phyloP scores from a whole-genome alignment of 1,140 invertebrate species.

The Elysia chlorotica region DNA sequence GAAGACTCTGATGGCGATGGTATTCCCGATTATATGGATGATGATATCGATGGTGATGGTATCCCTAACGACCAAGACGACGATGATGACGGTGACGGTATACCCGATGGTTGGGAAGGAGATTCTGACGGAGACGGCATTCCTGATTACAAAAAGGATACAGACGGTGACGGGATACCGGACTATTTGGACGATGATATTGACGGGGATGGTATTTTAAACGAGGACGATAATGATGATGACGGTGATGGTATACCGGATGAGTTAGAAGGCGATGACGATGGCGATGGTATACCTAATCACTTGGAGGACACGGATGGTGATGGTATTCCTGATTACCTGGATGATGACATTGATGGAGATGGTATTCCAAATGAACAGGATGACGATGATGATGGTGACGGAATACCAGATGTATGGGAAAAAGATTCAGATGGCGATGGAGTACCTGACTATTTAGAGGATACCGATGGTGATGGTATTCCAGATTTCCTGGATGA shows the following conservation, averaged over 20 bases:
- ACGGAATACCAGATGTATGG: conserved; percentile 47
- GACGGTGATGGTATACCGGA: conserved; percentile 48
- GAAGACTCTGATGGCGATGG: conserved; percentile 47
- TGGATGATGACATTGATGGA: conserved; percentile 39
- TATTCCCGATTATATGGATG: conserved; percentile 47
- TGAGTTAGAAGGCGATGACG: conserved; percentile 36
- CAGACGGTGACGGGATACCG: conserved; percentile 41
- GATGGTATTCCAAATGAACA: conserved; percentile 49
- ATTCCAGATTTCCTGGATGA: conserved; percentile 38
- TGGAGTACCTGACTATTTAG: conserved; percentile 44
- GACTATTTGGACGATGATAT: conserved; percentile 28
- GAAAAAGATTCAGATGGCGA: conserved; percentile 45
- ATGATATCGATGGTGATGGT: conserved; percentile 49
- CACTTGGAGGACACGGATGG: conserved; percentile 46
- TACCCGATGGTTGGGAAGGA: conserved; percentile 45
- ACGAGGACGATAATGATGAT: conserved; percentile 33
- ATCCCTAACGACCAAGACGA: conserved; percentile 41
- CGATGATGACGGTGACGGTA: conserved; percentile 46
- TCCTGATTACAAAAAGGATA: conserved; percentile 40
- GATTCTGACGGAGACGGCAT: conserved; percentile 54
- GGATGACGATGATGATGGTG: conserved; percentile 48
- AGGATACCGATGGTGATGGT: conserved; percentile 44
- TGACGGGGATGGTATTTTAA: conserved; percentile 44
- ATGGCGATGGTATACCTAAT: conserved; percentile 43
- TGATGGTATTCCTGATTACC: conserved; percentile 45